phyloP scores from a whole-genome alignment of 2,797 vertebrate genomes.

The Alcedo quadribrachys region DNA sequence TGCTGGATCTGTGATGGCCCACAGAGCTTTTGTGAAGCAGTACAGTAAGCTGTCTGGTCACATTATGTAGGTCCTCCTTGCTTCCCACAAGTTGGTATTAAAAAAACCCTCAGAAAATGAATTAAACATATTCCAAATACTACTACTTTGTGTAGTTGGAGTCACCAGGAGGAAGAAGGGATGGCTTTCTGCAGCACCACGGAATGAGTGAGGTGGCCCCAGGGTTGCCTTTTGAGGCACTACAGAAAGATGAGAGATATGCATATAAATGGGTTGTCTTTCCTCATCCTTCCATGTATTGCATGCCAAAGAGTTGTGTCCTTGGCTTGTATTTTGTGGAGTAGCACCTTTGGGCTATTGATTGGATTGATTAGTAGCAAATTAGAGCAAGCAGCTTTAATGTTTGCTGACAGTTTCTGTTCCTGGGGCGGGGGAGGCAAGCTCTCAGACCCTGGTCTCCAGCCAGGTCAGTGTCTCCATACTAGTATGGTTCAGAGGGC shows the following conservation, averaged over 20 bases:
- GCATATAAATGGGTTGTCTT: not conserved
- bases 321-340: not conserved
- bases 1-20: not conserved
- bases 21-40: not conserved
- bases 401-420: not conserved
- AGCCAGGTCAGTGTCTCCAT: not conserved
- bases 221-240: not conserved
- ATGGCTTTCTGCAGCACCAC: not conserved
- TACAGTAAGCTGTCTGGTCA: not conserved
- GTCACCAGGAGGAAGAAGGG: not conserved
- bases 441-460: not conserved
- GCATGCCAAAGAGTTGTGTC: not conserved
- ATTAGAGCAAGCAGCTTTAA: not conserved
- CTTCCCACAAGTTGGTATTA: not conserved
- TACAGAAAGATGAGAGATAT: not conserved
- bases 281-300: not conserved
- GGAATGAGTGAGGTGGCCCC: not conserved
- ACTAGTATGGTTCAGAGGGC: not conserved
- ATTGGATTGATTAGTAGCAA: not conserved
- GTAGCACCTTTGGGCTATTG: not conserved
- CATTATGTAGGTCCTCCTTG: not conserved
- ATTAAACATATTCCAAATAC: not conserved
- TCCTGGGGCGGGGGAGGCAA: not conserved
- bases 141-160: not conserved
- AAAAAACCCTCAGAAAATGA: not conserved